Percentiles rank a stretch among this genome's conserved stretches.
Evolutionary conservation across 1,140 invertebrate species (phyloP).

Genomic region (Papilio aristodemus): DNA sequence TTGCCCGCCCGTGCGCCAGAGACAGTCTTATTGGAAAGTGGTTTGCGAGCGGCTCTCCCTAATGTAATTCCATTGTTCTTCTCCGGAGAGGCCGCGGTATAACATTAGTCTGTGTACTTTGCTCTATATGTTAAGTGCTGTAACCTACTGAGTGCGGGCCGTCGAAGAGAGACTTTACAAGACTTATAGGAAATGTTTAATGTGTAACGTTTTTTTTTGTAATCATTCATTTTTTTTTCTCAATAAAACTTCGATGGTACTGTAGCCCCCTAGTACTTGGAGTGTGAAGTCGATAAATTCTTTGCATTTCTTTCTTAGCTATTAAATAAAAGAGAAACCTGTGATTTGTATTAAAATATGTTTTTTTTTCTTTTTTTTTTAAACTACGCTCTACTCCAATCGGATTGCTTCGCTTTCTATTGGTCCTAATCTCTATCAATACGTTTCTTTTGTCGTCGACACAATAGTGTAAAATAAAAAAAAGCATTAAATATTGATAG

Average conservation of each 20-base stretch:
- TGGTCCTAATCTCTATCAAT: neutral
- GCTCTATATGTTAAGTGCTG: conserved; percentile 70
- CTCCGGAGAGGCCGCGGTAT: conserved; percentile 42
- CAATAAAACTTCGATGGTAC: conserved; percentile 71
- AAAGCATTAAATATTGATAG: neutral
- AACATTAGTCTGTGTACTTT: conserved; percentile 54
- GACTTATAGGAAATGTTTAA: conserved; percentile 79
- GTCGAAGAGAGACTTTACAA: conserved; percentile 72
- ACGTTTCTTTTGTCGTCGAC: neutral
- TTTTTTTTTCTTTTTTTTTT: conserved; percentile 39
- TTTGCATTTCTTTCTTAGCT: conserved; percentile 80
- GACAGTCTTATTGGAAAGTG: conserved; percentile 50
- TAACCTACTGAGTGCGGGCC: conserved; percentile 61
- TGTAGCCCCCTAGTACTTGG: conserved; percentile 73
- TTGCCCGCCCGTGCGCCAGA: conserved; percentile 51
- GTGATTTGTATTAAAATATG: conserved; percentile 66
- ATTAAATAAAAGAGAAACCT: conserved; percentile 73
- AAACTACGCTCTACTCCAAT: conserved; percentile 1
- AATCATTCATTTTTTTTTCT: conserved; percentile 76
- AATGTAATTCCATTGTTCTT: conserved; percentile 53
- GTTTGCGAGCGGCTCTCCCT: conserved; percentile 39
- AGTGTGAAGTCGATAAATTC: conserved; percentile 75
- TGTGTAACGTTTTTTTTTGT: conserved; percentile 80
- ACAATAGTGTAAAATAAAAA: conserved; percentile 6
- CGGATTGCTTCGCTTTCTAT: neutral